Evolutionary conservation across 2,888 invertebrate species (phyloP).

Genomic region (Eretmocerus hayati): DNA sequence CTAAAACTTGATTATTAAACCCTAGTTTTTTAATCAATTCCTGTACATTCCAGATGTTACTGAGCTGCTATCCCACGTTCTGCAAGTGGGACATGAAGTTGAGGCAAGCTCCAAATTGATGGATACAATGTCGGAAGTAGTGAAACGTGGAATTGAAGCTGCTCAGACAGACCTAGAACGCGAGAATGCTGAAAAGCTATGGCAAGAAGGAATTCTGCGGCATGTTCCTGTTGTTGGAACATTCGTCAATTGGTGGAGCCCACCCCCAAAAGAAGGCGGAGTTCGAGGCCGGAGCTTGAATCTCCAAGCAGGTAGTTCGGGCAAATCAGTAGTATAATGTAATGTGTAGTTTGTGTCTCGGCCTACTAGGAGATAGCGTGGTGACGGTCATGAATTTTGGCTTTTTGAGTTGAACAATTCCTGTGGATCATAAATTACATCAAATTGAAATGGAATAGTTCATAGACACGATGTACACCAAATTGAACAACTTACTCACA

Average conservation of each 20-base stretch:
- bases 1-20: not conserved
- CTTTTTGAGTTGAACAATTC: too few species aligned
- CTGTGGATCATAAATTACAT: too few species aligned
- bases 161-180: conserved; percentile 86
- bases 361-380: too few species aligned
- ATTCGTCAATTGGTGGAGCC: conserved; percentile 95
- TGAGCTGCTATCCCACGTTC: conserved; percentile 79
- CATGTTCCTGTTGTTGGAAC: conserved; percentile 92
- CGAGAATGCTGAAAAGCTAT: conserved; percentile 81
- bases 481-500: too few species aligned
- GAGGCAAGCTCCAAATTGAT: conserved; percentile 89
- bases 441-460: too few species aligned
- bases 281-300: conserved; percentile 79
- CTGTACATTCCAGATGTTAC: conserved; percentile 70
- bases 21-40: not conserved
- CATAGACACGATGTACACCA: too few species aligned
- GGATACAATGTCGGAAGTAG: conserved; percentile 92
- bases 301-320: conserved; percentile 53
- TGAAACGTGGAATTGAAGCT: conserved; percentile 87
- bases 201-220: conserved; percentile 90
- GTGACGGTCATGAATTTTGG: too few species aligned
- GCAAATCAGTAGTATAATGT: too few species aligned
- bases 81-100: conserved; percentile 81
- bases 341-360: too few species aligned
- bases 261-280: conserved; percentile 68